Conservation (phyloP, 2,113 vertebrate genomes). For the Melanotaenia duboulayi region DNA sequence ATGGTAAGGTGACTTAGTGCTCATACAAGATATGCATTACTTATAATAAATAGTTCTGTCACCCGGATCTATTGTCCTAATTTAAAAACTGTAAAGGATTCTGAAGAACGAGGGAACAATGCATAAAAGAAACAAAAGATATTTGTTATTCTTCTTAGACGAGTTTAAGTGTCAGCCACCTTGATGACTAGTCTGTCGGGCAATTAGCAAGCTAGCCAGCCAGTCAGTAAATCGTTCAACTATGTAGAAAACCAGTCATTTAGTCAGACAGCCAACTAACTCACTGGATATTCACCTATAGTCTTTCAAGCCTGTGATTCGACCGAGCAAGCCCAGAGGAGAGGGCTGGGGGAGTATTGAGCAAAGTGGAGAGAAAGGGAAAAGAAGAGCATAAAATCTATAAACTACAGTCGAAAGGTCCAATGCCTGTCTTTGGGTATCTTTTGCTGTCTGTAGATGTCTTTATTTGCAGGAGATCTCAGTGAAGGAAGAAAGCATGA, state of each 20-base stretch:
- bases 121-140: neutral
- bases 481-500: neutral
- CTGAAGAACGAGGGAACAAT: neutral
- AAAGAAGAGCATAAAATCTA: conserved; percentile 61
- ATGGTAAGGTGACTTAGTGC: conserved; percentile 54
- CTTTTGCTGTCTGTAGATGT: conserved; percentile 45
- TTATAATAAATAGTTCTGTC: neutral
- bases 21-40: neutral
- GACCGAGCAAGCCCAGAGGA: conserved; percentile 23
- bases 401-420: conserved; percentile 50
- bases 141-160: conserved; percentile 10
- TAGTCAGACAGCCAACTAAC: conserved; percentile 36
- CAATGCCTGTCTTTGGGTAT: conserved; percentile 49
- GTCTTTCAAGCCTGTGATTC: conserved; percentile 53
- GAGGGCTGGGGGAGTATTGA: conserved; percentile 44
- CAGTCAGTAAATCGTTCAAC: conserved; percentile 44
- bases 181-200: conserved; percentile 36
- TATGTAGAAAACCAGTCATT: conserved; percentile 47
- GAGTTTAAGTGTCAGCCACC: conserved; percentile 22
- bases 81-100: conserved; percentile 6
- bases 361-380: conserved; percentile 39
- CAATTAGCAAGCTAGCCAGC: conserved; percentile 33
- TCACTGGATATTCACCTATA: conserved; percentile 31
- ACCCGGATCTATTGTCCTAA: neutral
- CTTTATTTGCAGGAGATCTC: conserved; percentile 42